Evolutionary conservation across 2,113 vertebrate genomes (phyloP), one percentile per base, ranked within the genome.

Genomic region (Ginglymostoma cirratum): DNA sequence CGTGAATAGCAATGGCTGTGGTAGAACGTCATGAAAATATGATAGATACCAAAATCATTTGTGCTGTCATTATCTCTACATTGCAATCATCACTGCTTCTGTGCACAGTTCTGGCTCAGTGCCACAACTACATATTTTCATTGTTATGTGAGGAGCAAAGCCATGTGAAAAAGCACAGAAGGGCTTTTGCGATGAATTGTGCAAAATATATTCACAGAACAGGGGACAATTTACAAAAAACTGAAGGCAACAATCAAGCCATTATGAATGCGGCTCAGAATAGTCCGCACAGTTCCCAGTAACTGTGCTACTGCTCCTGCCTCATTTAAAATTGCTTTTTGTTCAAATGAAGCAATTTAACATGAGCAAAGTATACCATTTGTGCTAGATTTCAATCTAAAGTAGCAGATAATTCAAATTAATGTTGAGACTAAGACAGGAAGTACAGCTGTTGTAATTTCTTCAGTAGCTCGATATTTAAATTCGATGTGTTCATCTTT

Each of bases 401-500:
- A 80, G n/a, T n/a, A 15, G 14, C 76, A 80, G n/a, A 80, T 80
- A 80, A 80, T 80, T 80, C 76, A 80, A 80, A 80, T 12, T 80
- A 80, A 80, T 80, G 34, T 80, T 38, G 76, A 80, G 34, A 80
- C n/a, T 38, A 80, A 38, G 76, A 17, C n/a, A 80, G 76, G 76
- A 34, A 3, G 1, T n/a, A 80, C 14, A 38, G 76, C 76, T 80
- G 76, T n/a, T 80, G n/a, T 80, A 15, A 38, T 38, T 38, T 38
- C 76, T 80, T 34, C 76, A 38, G 76, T 80, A 4, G 76, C n/a
- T n/a, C 19, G 34, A 80, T 38, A 80, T 38, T 80, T 80, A 80
- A 80, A n/a, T 80, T 80, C 76, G n/a, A 80, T 80, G n/a, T 38
- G 76, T 80, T 80, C 76, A 80, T 80, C 72, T 78, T 80, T 38